phyloP scores from a whole-genome alignment of 2,113 vertebrate genomes.

The Jacana jacana region DNA sequence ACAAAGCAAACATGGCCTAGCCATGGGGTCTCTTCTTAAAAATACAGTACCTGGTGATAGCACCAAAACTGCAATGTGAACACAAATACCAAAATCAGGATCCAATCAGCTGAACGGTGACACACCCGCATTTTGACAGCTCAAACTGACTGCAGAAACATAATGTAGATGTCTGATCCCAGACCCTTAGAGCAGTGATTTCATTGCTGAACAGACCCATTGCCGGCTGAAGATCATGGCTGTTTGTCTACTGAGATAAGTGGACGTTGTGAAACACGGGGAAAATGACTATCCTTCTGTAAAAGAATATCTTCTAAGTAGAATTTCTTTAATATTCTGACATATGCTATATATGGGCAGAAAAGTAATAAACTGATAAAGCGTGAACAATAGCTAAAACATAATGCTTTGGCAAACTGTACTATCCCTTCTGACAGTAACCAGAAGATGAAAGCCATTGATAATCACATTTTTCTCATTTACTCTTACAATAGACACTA shows the following conservation, averaged over 20 bases:
- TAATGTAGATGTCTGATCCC: not conserved
- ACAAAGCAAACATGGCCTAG: not conserved
- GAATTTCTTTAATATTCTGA: not conserved
- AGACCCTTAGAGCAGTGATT: not conserved
- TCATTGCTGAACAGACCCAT: not conserved
- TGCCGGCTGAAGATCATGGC: not conserved
- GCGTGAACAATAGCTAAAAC: not conserved
- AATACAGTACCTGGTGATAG: not conserved
- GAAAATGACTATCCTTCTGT: not conserved
- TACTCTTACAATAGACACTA: not conserved
- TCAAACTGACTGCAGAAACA: not conserved
- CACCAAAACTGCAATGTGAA: not conserved
- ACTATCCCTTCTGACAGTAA: not conserved
- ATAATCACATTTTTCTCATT: conserved; percentile 3
- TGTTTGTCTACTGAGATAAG: not conserved
- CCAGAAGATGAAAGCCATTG: not conserved
- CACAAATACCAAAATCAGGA: not conserved
- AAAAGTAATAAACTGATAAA: conserved; percentile 43
- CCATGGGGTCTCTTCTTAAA: too few species aligned
- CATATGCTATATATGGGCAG: not conserved
- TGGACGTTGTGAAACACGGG: not conserved
- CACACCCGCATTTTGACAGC: not conserved
- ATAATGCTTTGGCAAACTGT: conserved; percentile 3
- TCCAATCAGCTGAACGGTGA: not conserved
- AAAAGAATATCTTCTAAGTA: not conserved